Conservation (phyloP, 2,113 vertebrate genomes). For the Machaerirhynchus nigripectus region DNA sequence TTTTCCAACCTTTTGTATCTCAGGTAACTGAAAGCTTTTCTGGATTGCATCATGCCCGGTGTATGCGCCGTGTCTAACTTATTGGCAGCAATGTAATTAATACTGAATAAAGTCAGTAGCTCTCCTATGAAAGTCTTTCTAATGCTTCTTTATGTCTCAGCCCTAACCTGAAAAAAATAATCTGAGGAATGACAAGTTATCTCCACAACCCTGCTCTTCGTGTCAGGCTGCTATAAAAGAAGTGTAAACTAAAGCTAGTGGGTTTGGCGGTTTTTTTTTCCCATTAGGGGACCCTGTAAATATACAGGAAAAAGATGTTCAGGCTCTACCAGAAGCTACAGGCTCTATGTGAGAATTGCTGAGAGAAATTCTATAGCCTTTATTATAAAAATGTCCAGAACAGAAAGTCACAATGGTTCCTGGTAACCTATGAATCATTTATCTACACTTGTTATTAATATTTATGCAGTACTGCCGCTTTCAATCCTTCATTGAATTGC, state of each 20-base stretch:
- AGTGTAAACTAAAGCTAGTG: background rate
- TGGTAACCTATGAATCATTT: background rate
- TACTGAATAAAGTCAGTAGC: background rate
- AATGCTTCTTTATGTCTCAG: background rate
- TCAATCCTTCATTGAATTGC: background rate
- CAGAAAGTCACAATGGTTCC: background rate
- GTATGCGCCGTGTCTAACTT: rapidly evolving
- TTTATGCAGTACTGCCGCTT: background rate
- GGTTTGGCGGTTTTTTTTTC: rapidly evolving
- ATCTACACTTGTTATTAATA: background rate
- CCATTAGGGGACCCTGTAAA: background rate
- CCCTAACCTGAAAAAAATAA: background rate
- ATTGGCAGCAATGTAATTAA: background rate
- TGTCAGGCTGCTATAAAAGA: background rate
- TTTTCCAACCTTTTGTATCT: background rate
- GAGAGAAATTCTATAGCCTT: background rate
- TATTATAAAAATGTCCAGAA: background rate
- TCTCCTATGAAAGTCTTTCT: background rate
- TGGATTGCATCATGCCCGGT: background rate
- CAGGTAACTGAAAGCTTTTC: background rate
- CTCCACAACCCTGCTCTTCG: background rate
- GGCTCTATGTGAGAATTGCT: background rate
- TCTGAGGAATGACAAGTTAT: background rate
- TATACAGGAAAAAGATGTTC: background rate
- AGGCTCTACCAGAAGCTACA: background rate